These are phyloP conservation scores for Neostethus bicornis DNA, from an alignment of 2,797 vertebrate species.

Conservation along the genomic window DNA sequence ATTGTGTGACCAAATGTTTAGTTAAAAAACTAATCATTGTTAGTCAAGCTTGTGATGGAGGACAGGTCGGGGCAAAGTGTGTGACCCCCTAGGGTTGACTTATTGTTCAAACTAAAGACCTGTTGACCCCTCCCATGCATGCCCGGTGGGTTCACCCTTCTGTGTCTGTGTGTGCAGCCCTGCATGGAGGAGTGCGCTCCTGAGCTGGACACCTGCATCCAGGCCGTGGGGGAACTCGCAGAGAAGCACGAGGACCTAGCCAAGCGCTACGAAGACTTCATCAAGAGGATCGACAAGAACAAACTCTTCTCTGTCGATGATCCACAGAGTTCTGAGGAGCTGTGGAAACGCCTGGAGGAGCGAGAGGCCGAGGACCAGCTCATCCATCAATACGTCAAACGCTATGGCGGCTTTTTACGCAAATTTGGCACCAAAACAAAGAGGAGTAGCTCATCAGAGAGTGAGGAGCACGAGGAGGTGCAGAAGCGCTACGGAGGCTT, in stretches of 20 bases:
- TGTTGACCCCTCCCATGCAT: too few species aligned
- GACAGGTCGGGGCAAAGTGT: too few species aligned
- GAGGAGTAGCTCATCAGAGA: conserved; percentile 75
- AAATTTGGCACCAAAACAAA: conserved; percentile 88
- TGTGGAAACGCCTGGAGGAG: conserved; percentile 70
- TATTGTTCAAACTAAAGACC: too few species aligned
- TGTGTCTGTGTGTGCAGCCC: too few species aligned
- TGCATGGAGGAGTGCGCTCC: conserved; percentile 87
- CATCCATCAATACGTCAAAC: conserved; percentile 73
- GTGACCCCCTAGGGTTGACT: too few species aligned
- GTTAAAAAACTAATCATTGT: too few species aligned
- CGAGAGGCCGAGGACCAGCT: conserved; percentile 50
- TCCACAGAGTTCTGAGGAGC: conserved; percentile 76
- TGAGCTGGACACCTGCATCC: conserved; percentile 77
- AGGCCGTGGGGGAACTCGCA: conserved; percentile 64
- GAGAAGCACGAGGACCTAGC: conserved; percentile 63
- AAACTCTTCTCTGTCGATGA: too few species aligned
- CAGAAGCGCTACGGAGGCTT: conserved; percentile 97
- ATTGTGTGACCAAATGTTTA: too few species aligned
- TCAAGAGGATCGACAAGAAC: conserved; percentile 84
- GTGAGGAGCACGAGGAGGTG: conserved; percentile 73
- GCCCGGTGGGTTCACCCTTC: too few species aligned
- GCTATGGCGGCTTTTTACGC: conserved; percentile 92
- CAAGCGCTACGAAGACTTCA: conserved; percentile 80
- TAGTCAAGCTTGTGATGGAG: too few species aligned